These are phyloP conservation scores for Entomobrya proxima DNA, from an alignment of 2,888 invertebrate genomes.

Conservation along the genomic window DNA sequence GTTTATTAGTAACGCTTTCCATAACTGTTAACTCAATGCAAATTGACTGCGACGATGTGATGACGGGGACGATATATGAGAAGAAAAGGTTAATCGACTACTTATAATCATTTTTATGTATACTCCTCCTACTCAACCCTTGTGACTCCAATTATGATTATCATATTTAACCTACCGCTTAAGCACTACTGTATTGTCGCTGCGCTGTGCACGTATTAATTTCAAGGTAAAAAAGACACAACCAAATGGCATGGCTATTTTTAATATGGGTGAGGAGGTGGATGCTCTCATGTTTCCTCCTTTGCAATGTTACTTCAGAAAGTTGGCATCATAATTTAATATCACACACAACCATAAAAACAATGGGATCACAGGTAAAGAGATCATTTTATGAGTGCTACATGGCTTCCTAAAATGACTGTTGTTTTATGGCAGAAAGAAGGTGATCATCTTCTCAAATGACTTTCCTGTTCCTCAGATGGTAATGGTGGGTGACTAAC, in stretches of 20 bases:
- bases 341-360: constrained; percentile 26
- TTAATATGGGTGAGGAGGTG: constrained; percentile 15
- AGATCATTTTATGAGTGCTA: neutral
- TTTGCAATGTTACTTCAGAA: neutral
- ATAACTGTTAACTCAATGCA: constrained; percentile 34
- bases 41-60: neutral
- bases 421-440: neutral
- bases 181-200: too few species aligned
- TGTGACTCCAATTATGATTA: constrained; percentile 5
- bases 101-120: neutral
- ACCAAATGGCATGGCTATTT: constrained; percentile 18
- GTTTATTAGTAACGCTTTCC: constrained; percentile 45
- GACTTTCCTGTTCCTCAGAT: constrained; percentile 5
- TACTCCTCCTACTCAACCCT: constrained; percentile 11
- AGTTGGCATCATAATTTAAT: neutral
- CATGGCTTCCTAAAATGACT: neutral
- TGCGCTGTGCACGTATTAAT: constrained; percentile 11
- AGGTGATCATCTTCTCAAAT: constrained; percentile 2
- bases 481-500: constrained; percentile 22
- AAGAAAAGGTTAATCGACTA: constrained; percentile 41
- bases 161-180: neutral
- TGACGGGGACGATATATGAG: neutral
- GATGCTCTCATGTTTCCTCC: constrained; percentile 1
- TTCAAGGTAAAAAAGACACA: constrained; percentile 23
- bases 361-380: constrained; percentile 25